Evolutionary conservation across 2,888 invertebrate genomes (phyloP).

Genomic region (Phania funesta): DNA sequence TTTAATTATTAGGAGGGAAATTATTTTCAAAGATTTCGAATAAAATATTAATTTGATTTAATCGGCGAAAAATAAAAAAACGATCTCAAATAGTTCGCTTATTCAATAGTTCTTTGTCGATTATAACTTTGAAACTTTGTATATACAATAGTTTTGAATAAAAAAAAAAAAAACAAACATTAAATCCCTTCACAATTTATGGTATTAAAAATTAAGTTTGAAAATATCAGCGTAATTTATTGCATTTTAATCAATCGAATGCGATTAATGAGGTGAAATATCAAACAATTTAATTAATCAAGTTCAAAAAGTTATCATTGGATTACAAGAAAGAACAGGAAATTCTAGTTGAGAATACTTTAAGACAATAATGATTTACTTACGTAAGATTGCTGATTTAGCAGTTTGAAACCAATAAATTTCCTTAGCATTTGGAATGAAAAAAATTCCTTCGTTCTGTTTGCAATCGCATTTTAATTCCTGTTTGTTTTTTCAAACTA

Average conservation of each 20-base stretch:
- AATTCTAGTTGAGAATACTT: neutral
- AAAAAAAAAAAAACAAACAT: too few relatives aligned
- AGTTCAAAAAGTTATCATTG: slow-evolving; percentile 35
- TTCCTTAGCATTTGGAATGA: too few relatives aligned
- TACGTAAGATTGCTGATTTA: neutral
- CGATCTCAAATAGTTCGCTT: neutral
- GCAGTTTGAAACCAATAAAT: too few relatives aligned
- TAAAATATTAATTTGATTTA: neutral
- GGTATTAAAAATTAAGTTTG: too few relatives aligned
- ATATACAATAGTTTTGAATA: too few relatives aligned
- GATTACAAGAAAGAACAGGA: neutral
- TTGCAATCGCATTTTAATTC: too few relatives aligned
- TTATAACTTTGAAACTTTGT: too few relatives aligned
- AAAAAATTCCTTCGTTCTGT: too few relatives aligned
- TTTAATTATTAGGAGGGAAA: neutral
- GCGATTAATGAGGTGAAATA: slow-evolving; percentile 33
- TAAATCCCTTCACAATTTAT: too few relatives aligned
- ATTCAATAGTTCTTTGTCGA: neutral
- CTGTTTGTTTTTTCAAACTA: too few relatives aligned
- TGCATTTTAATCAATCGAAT: neutral
- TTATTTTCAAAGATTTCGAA: neutral
- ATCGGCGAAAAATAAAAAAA: neutral
- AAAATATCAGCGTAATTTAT: too few relatives aligned
- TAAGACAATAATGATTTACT: too few relatives aligned
- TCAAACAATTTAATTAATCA: slow-evolving; percentile 5